A percentile compares a stretch with the other conserved stretches of the same genome.
Evolutionary conservation across 2,888 invertebrate species (phyloP).

Genomic region (Bursaphelenchus okinawaensis): DNA sequence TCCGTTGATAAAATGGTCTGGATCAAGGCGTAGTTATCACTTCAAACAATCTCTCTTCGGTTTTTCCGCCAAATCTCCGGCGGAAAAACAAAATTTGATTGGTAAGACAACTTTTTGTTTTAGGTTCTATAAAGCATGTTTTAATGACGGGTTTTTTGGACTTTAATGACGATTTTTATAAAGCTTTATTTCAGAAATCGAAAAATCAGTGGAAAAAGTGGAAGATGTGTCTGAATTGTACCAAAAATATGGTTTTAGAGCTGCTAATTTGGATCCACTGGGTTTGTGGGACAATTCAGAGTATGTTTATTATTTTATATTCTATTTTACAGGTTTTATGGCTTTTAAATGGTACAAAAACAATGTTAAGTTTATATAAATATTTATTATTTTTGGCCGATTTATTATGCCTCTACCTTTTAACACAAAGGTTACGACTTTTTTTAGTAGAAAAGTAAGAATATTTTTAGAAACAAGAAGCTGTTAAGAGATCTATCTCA

Average conservation of each 20-base stretch:
- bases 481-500: conserved; percentile 18
- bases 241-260: conserved; percentile 49
- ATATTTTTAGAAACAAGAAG: conserved; percentile 16
- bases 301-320: not conserved
- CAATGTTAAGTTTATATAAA: not conserved
- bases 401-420: no score
- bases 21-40: conserved; percentile 1
- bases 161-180: not conserved
- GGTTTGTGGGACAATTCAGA: conserved; percentile 31
- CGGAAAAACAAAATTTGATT: not conserved
- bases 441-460: no score
- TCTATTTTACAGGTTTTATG: not conserved
- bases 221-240: conserved; percentile 49
- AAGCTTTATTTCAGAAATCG: not conserved
- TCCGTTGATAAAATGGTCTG: not conserved
- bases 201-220: not conserved
- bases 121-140: not conserved
- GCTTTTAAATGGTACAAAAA: not conserved
- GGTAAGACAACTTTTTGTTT: no score
- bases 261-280: conserved; percentile 52
- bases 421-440: no score
- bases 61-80: conserved; percentile 1
- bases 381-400: no score
- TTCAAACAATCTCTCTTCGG: conserved; percentile 9
- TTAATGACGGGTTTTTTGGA: not conserved